A percentile compares a stretch with the other conserved stretches of the same genome.
Conservation (phyloP, 2,113 vertebrate species). For the Thymallus thymallus region DNA sequence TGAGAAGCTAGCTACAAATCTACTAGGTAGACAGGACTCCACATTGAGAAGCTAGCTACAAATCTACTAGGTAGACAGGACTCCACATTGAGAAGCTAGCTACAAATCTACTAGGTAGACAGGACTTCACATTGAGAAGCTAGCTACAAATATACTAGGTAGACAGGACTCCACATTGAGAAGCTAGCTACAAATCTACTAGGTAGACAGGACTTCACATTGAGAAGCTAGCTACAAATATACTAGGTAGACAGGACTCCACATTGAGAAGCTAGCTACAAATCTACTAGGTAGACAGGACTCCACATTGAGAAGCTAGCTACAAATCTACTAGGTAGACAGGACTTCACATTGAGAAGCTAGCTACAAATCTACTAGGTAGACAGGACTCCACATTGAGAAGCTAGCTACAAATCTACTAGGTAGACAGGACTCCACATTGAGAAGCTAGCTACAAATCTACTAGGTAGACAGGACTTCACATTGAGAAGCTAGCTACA, state of each 20-base stretch:
- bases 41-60: too few relatives aligned
- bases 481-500: too few relatives aligned
- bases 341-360: background rate
- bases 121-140: background rate
- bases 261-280: too few relatives aligned
- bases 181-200: too few relatives aligned
- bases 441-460: too few relatives aligned
- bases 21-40: background rate
- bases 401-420: too few relatives aligned
- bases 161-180: background rate
- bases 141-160: too few relatives aligned
- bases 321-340: background rate
- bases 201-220: background rate
- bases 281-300: background rate
- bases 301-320: background rate
- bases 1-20: too few relatives aligned
- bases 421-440: background rate
- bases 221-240: too few relatives aligned
- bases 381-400: background rate
- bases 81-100: background rate
- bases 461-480: background rate
- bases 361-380: too few relatives aligned
- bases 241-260: background rate
- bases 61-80: background rate
- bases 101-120: background rate